phyloP scores from a whole-genome alignment of 1,140 invertebrate genomes.

The Hyles euphorbiae region DNA sequence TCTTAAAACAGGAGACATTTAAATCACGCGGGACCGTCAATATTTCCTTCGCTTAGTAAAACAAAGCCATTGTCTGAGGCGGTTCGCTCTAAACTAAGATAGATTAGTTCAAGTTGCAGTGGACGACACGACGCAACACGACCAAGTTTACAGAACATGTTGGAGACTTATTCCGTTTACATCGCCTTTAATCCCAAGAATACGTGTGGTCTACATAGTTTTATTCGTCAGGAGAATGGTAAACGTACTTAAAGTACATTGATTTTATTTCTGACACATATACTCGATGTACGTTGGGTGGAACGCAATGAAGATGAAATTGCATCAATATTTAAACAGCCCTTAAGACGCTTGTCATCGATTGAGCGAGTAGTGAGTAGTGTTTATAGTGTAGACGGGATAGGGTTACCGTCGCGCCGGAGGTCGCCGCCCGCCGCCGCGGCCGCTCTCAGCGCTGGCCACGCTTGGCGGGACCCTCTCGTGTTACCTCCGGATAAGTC shows the following conservation, averaged over 20 bases:
- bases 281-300: too few relatives aligned
- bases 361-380: constrained; percentile 24
- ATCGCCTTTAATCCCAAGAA: constrained; percentile 11
- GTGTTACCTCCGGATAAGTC: constrained; percentile 75
- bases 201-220: too few relatives aligned
- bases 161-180: constrained; percentile 26
- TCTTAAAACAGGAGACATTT: constrained; percentile 68
- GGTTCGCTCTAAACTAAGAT: constrained; percentile 55
- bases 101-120: constrained; percentile 41
- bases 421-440: constrained; percentile 19
- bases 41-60: constrained; percentile 58
- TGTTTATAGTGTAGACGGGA: constrained; percentile 39
- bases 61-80: constrained; percentile 49
- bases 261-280: too few relatives aligned
- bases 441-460: constrained; percentile 19
- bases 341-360: constrained; percentile 49
- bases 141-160: constrained; percentile 17
- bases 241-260: too few relatives aligned
- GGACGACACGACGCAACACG: constrained; percentile 31
- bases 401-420: constrained; percentile 45
- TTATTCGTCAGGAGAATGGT: too few relatives aligned
- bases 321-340: too few relatives aligned
- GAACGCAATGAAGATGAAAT: too few relatives aligned
- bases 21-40: constrained; percentile 63
- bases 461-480: constrained; percentile 58